Evolutionary conservation across 2,113 vertebrate genomes (phyloP), one percentile per base, ranked within the genome.

Genomic region (Alectura lathami): DNA sequence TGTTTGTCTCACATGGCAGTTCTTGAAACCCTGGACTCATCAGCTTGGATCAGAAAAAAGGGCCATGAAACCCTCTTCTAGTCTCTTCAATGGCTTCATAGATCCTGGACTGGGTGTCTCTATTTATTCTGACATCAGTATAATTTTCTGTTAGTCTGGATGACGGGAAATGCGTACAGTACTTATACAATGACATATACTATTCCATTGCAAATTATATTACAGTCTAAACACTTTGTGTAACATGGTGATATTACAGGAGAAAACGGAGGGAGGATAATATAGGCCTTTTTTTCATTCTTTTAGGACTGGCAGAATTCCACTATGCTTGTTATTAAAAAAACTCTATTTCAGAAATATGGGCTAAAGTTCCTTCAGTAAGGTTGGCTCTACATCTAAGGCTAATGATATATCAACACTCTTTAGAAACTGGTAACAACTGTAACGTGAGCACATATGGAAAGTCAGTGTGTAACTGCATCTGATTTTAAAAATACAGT

Each of bases 381-480:
- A 86, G 32, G 82, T 88, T 88, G 94, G 73, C 91, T 97, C 96
- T 92, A 73, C 74, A 95, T 91, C 91, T 95, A 92, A 94, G 91
- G 86, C 94, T 95, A 97, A 84, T 92, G 92, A 93, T 93, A 84
- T 57, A 84, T 54, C 69, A 78, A 36, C 29, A 22, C 50, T 91
- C 93, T 90, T 93, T 74, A 93, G 83, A 91, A 96, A 94, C 77
- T 92, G 79, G 91, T 95, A 84, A 82, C 97, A 94, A 59, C 66
- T 93, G 30, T 78, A 88, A 86, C 29, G 90, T 8, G 38, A 93
- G 50, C 53, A 15, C 76, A 62, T 83, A 86, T 84, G 57, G 3
- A 62, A 93, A 96, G 26, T 91, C 77, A 83, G 86, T 42, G 20
- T 6, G 16, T 32, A 72, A 75, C 34, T 66, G 84, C 64, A 85